These are phyloP conservation scores for Melieria crassipennis DNA, from an alignment of 2,888 invertebrate genomes.

Conservation along the genomic window DNA sequence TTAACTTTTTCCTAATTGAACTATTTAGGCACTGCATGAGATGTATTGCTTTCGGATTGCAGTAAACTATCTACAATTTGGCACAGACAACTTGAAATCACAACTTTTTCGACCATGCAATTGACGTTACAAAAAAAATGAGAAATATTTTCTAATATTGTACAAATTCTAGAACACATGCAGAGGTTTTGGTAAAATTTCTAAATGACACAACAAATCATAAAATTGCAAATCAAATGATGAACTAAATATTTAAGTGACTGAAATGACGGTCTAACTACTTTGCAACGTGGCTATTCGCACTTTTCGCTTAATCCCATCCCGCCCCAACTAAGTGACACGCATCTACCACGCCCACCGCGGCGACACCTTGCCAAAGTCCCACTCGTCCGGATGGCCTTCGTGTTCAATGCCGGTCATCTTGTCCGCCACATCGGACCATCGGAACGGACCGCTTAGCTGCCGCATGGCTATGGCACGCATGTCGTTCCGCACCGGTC, in stretches of 20 bases:
- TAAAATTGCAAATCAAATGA: neutral
- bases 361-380: conserved; percentile 63
- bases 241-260: neutral
- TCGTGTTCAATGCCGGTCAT: conserved; percentile 55
- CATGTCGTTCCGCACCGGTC: conserved; percentile 62
- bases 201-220: neutral
- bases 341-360: conserved; percentile 62
- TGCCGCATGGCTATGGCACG: conserved; percentile 58
- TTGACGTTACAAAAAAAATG: neutral
- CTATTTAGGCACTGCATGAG: too few relatives aligned
- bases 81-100: conserved; percentile 19
- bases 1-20: conserved; percentile 1
- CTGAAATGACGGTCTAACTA: neutral
- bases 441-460: conserved; percentile 60
- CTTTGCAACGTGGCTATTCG: neutral
- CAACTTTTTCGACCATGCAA: neutral
- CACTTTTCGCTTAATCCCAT: neutral
- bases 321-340: neutral
- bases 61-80: conserved; percentile 6
- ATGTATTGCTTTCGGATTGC: neutral
- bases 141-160: neutral
- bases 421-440: conserved; percentile 56
- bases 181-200: neutral
- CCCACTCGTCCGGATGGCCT: conserved; percentile 65
- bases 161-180: neutral